Evolutionary conservation across 2,113 vertebrate genomes (phyloP).

Genomic region (Rhagologus leucostigma): DNA sequence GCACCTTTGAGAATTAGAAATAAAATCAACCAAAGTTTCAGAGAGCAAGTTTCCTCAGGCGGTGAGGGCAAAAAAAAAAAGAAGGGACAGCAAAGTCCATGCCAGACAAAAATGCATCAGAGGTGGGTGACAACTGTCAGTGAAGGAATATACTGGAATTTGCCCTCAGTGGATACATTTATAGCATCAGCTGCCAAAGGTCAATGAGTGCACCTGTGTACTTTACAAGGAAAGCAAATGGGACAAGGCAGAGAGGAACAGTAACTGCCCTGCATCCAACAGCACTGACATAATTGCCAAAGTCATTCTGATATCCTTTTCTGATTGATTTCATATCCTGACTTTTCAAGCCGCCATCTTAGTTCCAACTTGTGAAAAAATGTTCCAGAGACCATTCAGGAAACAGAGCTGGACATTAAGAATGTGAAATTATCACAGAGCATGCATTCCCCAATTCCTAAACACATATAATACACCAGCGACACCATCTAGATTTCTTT

Average conservation of each 20-base stretch:
- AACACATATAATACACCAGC: not conserved
- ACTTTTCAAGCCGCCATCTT: not conserved
- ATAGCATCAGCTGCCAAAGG: not conserved
- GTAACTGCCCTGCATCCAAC: not conserved
- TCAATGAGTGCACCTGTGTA: not conserved
- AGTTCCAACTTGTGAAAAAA: not conserved
- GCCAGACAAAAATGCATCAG: not conserved
- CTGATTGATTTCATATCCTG: not conserved
- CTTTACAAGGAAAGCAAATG: not conserved
- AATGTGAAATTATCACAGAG: not conserved
- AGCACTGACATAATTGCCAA: not conserved
- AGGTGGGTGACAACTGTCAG: not conserved
- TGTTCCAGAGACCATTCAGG: not conserved
- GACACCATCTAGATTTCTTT: not conserved
- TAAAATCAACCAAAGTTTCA: not conserved
- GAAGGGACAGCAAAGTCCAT: not conserved
- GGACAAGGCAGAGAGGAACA: not conserved
- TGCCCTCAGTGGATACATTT: not conserved
- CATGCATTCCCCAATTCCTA: not conserved
- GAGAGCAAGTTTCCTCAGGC: not conserved
- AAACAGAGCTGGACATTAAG: not conserved
- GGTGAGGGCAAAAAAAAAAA: not conserved
- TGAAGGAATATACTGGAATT: not conserved
- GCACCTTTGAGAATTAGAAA: not conserved
- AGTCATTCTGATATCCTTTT: not conserved